Evolutionary conservation across 1,140 invertebrate species (phyloP), one percentile per base, ranked within the genome.

Genomic region (Oncopodura yosiiana): DNA sequence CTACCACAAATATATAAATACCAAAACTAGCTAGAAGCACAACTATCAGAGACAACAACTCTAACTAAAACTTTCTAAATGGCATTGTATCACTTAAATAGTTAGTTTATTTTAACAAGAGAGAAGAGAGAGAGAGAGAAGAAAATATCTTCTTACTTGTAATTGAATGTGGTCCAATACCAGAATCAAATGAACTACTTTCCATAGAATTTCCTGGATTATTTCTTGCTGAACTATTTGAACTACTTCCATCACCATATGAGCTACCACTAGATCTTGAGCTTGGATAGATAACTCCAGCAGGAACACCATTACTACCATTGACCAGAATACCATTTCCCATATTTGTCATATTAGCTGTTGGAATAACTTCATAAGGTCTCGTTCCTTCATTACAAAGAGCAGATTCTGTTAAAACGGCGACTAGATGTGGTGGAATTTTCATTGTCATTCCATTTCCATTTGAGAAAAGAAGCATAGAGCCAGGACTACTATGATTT

Each of bases 401-500:
- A 14, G 62, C 62, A 14, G 58, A 61, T 45, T 64, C 62, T 4
- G 62, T 57, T 9, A 64, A 34, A 6, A 64, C 62, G n/a, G 62
- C 62, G 8, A 64, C 56, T 18, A 64, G 45, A 52, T 64, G 62
- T 24, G 62, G 62, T 16, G 62, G 62, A 41, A 64, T 64, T 45
- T 64, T 64, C 58, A 61, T 60, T 16, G 58, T 60, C 61, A 64
- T 64, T 38, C 62, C 62, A 38, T 59, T 63, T n/a, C 56, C 56
- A 49, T 59, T 55, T 12, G 57, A 58, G 14, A 63, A 49, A 32
- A 63, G 55, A 34, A 63, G 21, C 58, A 60, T 60, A 46, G 52
- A 58, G n/a, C 48, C 50, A 39, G 27, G 19, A 38, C 42, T 23
- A 48, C 59, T 34, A 51, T 55, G 42, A 37, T 52, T 36, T 29